Evolutionary conservation across 53 echinoderm and acorn worm genomes (phyloP).

Genomic region (Echinarachnius parma): DNA sequence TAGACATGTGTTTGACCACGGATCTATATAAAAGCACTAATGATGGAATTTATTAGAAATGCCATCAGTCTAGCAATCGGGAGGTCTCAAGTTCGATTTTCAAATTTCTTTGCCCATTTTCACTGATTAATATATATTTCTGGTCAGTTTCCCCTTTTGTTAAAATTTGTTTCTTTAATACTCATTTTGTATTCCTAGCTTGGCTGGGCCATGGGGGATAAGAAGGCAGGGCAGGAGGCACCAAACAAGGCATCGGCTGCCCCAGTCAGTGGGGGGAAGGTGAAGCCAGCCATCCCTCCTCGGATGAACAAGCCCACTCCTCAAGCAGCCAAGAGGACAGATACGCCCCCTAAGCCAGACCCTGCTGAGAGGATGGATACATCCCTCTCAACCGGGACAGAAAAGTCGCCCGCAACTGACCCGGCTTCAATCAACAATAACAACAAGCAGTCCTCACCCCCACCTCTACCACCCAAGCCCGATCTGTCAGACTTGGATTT

Average conservation of each 20-base stretch:
- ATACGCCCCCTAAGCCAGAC: not conserved
- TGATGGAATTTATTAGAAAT: too few relatives aligned
- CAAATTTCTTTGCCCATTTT: too few relatives aligned
- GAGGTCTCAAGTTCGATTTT: too few relatives aligned
- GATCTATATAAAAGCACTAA: too few relatives aligned
- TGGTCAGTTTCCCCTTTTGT: too few relatives aligned
- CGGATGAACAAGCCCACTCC: not conserved
- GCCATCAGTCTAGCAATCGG: too few relatives aligned
- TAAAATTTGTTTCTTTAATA: not conserved
- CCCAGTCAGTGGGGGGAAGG: not conserved
- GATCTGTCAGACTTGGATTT: too few relatives aligned
- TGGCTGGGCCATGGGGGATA: conserved; percentile 49
- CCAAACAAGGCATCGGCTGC: not conserved
- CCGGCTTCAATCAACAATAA: not conserved
- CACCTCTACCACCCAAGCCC: too few relatives aligned
- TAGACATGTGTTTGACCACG: too few relatives aligned
- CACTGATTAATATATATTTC: too few relatives aligned
- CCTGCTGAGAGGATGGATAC: not conserved
- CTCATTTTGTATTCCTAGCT: conserved; percentile 21
- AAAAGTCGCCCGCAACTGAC: not conserved
- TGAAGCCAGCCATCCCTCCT: conserved; percentile 30
- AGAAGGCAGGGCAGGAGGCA: conserved; percentile 10
- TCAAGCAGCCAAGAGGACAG: too few relatives aligned
- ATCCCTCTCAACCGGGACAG: not conserved
- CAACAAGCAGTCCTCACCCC: too few relatives aligned